Base-by-base conservation (phyloP, 1,140 invertebrate species). In the Drosophila azteca region DNA sequence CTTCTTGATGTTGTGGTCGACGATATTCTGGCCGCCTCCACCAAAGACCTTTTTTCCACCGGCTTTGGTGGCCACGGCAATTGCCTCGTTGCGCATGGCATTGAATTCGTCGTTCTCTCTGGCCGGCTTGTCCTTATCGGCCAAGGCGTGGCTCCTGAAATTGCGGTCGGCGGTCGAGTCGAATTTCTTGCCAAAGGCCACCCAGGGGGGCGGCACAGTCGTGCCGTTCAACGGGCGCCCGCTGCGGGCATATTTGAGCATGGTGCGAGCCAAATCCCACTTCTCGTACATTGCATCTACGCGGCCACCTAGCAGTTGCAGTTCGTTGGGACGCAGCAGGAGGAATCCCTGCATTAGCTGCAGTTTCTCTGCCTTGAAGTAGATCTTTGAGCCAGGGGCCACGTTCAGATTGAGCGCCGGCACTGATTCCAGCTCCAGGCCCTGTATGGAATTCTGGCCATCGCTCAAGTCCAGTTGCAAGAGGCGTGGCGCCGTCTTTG, bases 171-270 rank as follows among this genome's bases (percentile, higher is more conserved):
- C 72, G n/a, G 65, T 61, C 7, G 76, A 53, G 69, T 94, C 92
- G 43, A 95, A 87, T 87, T 95, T 95, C 81, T 96, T 95, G 1
- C 97, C 97, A 93, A 98, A 98, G 45, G 97, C 95, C 70, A 98
- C 96, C 96, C 97, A 98, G 43, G 95, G 95, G 46, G 95, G 95
- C 44, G 96, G 96, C n/a, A 96, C 96, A 2, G 96, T 95, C 68
- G 95, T 95, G 81, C 96, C 94, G 43, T 93, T 94, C 74, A 70
- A 11, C 11, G 93, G 92, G 6, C 93, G 92, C 43, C 93, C 93
- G 92, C 93, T 94, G 92, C 94, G 94, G 70, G 93, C 95, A 79
- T 96, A 95, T 71, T 94, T 94, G 3, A 96, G 95, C 59, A 97
- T 93, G 92, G 94, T 95, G 91, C 95, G 94, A 74, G 96, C 96